A percentile compares a stretch with the other conserved stretches of the same genome.
phyloP scores from a whole-genome alignment of 1,140 invertebrate species.

The Ericerus pela region DNA sequence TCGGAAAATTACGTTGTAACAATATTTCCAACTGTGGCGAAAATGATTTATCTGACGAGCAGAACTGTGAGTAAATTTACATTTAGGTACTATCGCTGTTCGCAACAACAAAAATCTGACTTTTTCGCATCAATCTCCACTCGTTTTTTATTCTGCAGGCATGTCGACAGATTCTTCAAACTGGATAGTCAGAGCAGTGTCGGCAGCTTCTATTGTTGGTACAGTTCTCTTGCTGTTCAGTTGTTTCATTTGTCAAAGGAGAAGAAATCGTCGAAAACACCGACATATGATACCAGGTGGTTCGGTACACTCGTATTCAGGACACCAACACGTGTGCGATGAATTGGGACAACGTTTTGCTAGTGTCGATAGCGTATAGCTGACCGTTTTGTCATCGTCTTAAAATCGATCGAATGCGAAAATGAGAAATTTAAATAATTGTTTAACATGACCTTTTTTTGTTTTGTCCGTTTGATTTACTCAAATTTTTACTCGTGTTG shows the following conservation, averaged over 20 bases:
- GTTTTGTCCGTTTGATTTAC: too few relatives aligned
- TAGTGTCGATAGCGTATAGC: constrained; percentile 38
- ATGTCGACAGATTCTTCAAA: constrained; percentile 30
- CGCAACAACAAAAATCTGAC: too few relatives aligned
- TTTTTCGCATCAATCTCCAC: too few relatives aligned
- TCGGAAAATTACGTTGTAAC: constrained; percentile 59
- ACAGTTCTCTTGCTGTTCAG: constrained; percentile 21
- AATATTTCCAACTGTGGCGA: constrained; percentile 63
- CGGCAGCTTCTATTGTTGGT: constrained; percentile 14
- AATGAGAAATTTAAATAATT: too few relatives aligned
- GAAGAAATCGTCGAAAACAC: constrained; percentile 30
- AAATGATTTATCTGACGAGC: constrained; percentile 62
- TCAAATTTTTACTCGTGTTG: too few relatives aligned
- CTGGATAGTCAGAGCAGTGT: constrained; percentile 26
- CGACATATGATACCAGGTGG: constrained; percentile 26
- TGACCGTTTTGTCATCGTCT: too few relatives aligned
- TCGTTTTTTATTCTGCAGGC: constrained; percentile 33
- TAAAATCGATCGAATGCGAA: too few relatives aligned
- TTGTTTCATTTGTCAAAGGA: constrained; percentile 28
- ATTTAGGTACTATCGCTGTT: background rate
- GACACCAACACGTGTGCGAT: constrained; percentile 33
- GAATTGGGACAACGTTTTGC: constrained; percentile 37
- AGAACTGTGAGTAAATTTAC: constrained; percentile 46
- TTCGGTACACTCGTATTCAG: constrained; percentile 18
- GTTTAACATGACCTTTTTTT: too few relatives aligned